Conservation (phyloP, 2,888 invertebrate species). For the Dioctria linearis region DNA sequence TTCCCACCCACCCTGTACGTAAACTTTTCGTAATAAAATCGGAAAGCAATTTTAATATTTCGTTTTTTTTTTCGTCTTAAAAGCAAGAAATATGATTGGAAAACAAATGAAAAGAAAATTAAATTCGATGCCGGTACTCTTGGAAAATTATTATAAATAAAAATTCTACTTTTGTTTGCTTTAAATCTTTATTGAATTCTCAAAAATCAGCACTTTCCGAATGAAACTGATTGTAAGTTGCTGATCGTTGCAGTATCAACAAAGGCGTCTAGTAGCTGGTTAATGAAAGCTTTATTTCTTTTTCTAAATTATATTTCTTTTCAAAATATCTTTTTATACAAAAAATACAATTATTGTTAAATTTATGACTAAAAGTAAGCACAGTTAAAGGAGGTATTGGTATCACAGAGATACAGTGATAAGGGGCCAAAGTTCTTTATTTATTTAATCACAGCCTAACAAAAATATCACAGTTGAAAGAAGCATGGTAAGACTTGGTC, state of each 20-base stretch:
- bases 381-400: conserved; percentile 5
- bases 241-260: neutral
- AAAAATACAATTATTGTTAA: conserved; percentile 42
- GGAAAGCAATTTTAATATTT: conserved; percentile 22
- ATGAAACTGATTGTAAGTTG: neutral
- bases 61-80: neutral
- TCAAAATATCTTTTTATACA: conserved; percentile 39
- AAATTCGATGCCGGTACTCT: neutral
- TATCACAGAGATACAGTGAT: conserved; percentile 38
- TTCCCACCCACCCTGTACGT: neutral
- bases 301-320: conserved; percentile 52
- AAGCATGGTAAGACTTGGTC: neutral
- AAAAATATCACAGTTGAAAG: conserved; percentile 28
- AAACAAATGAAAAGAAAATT: neutral
- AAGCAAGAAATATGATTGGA: neutral
- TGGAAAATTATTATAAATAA: conserved; percentile 13
- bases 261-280: conserved; percentile 12
- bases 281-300: conserved; percentile 46
- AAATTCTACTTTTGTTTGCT: conserved; percentile 24
- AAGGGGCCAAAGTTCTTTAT: conserved; percentile 16
- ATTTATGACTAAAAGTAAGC: conserved; percentile 41
- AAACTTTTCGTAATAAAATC: conserved; percentile 51
- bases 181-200: conserved; percentile 24
- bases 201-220: conserved; percentile 13
- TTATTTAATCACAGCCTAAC: conserved; percentile 39